phyloP scores from a whole-genome alignment of 2,113 vertebrate genomes.

The Apeltes quadracus region DNA sequence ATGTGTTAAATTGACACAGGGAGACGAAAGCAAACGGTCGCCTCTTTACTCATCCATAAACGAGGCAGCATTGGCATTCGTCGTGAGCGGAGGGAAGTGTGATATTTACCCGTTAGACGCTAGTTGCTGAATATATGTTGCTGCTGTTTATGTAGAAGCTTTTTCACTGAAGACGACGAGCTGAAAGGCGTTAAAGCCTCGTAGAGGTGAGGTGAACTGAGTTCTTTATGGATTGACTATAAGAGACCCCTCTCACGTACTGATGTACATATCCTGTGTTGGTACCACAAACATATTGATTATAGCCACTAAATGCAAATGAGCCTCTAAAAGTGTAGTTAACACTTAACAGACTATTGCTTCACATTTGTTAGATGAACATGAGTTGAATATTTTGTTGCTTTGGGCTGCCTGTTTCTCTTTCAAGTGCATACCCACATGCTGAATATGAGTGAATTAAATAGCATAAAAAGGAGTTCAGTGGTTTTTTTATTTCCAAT shows the following conservation, averaged over 20 bases:
- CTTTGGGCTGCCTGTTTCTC: neutral
- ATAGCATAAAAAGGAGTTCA: no score
- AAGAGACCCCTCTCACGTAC: neutral
- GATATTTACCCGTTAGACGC: neutral
- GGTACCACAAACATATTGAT: neutral
- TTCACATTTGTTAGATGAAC: no score
- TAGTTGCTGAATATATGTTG: neutral
- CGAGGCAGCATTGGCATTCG: neutral
- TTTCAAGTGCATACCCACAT: neutral
- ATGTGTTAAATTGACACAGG: neutral
- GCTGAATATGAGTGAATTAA: no score
- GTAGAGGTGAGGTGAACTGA: neutral
- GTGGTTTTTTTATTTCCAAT: neutral
- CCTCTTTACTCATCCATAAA: neutral
- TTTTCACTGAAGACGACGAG: neutral
- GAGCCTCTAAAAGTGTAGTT: neutral
- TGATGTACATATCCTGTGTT: neutral
- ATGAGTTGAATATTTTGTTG: neutral
- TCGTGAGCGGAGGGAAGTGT: neutral
- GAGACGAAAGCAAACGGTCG: neutral
- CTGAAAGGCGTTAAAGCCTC: neutral
- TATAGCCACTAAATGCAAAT: neutral
- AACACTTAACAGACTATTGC: neutral
- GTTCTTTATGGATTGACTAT: neutral
- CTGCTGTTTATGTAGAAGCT: neutral